Base-by-base conservation (phyloP, 2,888 invertebrate species). In the Agrochola lota region DNA sequence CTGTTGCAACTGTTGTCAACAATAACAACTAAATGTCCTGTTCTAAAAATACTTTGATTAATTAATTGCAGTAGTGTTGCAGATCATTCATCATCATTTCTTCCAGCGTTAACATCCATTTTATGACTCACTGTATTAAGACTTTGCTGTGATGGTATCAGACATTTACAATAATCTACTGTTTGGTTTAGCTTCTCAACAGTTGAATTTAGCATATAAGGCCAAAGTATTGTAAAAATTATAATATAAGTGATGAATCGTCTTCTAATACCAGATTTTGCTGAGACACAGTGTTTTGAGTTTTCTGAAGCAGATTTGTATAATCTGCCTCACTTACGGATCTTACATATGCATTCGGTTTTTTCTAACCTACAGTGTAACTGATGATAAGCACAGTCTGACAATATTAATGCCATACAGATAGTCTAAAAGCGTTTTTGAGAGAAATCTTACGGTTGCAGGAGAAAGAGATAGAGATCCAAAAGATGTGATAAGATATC, bases 31-130 rank as follows among this genome's bases (percentile, higher is more conserved):
- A 67, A 62, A 63, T 67, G 40, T 52, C 2, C 23, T 43, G 2
- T 62, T 71, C 74, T 74, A 74, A 74, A 72, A 81, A 81, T 74
- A 81, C 62, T 72, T 63, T 11, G 2, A 63, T 66, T 59, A 72
- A 20, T 72, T 78, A 74, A 78, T 84, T 72, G 74, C 62, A 60
- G 23, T 71, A 30, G 17, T 66, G 17, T 26, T 77, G 71, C 49
- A 35, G 57, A 72, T 60, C 69, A 72, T 84, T 78, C 35, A 78
- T 81, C 78, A 78, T 84, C 55, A 85, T 84, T 81, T 0, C 52
- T 40, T 49, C 12, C 80, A 80, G 70, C 52, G 60, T 70, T 73
- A 23, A 9, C 20, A 67, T 64, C 30, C 9, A 72, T 17, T 55
- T 70, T 60, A 57, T 67, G 72, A 72, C n/a, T 80, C 71, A 72